phyloP scores from a whole-genome alignment of 30 jellyfish, hydroid and myxozoan genomes.

The Rhopilema esculentum region DNA sequence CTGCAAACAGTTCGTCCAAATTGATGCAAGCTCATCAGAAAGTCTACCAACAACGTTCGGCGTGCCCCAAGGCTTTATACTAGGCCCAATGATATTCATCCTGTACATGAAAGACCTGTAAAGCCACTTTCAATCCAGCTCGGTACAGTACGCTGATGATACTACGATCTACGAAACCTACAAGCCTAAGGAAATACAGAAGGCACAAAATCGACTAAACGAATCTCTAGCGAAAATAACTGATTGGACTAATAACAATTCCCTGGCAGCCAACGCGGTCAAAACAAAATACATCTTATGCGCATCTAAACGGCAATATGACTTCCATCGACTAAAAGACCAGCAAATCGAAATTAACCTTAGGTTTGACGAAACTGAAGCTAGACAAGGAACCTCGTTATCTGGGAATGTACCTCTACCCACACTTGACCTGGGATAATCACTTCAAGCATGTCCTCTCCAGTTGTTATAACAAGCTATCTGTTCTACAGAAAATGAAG shows the following conservation, averaged over 20 bases:
- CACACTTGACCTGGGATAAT: slow-evolving; percentile 13
- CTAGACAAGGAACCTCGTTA: slow-evolving; percentile 3
- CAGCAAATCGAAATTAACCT: neutral
- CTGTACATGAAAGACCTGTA: neutral
- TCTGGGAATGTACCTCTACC: slow-evolving; percentile 5
- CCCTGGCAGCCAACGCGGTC: slow-evolving; percentile 19
- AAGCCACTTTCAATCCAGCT: slow-evolving; percentile 21
- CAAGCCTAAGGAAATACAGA: slow-evolving; percentile 15
- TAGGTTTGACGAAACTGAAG: slow-evolving; percentile 22
- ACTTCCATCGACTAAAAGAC: slow-evolving; percentile 15
- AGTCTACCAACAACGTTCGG: slow-evolving; percentile 15
- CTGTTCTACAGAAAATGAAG: slow-evolving; percentile 5
- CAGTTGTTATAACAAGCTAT: slow-evolving; percentile 5
- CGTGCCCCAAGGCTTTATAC: too few relatives aligned
- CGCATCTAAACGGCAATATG: neutral
- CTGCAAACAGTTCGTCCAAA: slow-evolving; percentile 12
- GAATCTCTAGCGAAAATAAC: slow-evolving; percentile 13
- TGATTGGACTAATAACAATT: slow-evolving; percentile 6
- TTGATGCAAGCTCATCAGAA: slow-evolving; percentile 12
- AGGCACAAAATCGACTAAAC: slow-evolving; percentile 4
- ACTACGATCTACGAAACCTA: neutral
- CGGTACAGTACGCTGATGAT: slow-evolving; percentile 19
- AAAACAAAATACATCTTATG: too few relatives aligned
- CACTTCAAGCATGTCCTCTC: slow-evolving; percentile 12
- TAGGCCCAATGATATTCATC: too few relatives aligned